Evolutionary conservation across 2,113 vertebrate genomes (phyloP), one percentile per base, ranked within the genome.

Genomic region (Saimiri boliviensis): DNA sequence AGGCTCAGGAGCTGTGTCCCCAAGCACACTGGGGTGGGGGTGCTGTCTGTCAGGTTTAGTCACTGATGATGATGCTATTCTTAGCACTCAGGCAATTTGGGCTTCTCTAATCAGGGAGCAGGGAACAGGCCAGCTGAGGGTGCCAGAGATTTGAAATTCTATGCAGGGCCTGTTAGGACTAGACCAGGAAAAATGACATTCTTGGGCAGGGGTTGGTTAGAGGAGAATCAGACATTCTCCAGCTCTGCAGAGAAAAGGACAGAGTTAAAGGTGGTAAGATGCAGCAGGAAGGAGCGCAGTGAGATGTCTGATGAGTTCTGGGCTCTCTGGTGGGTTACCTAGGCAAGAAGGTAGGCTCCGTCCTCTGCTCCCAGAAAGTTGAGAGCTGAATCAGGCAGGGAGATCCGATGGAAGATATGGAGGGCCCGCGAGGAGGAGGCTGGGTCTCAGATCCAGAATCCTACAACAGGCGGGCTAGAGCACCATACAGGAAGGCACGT

Each of bases 51-150:
- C 56, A 70, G 86, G 79, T 82, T 93, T 86, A 92, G 97, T 88
- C 92, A 37, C 89, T 88, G 94, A 88, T 90, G 97, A 86, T 63
- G 90, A 63, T 83, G 84, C 94, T 98, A 93, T 98, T 98, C 84
- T 97, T 97, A 95, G 97, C 81, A 45, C 45, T 76, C 63, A 4
- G 83, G 94, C 96, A 93, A 82, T 90, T 94, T 85, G 91, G 84
- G 91, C 45, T 95, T 95, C 89, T 97, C 91, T 95, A 94, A 97
- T 97, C 95, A 98, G 85, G 74, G 91, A 97, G 80, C 47, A 56
- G 86, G 27, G 97, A 86, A 79, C n/a, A 77, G 91, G 85, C 73
- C 95, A 89, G 74, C n/a, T 4, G 49, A 56, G 86, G 54, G 56
- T 89, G 95, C 79, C 91, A 89, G 58, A 83, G 93, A 77, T 91